These are phyloP conservation scores for Lophura nycthemera DNA, from an alignment of 2,113 vertebrate species.

Conservation along the genomic window DNA sequence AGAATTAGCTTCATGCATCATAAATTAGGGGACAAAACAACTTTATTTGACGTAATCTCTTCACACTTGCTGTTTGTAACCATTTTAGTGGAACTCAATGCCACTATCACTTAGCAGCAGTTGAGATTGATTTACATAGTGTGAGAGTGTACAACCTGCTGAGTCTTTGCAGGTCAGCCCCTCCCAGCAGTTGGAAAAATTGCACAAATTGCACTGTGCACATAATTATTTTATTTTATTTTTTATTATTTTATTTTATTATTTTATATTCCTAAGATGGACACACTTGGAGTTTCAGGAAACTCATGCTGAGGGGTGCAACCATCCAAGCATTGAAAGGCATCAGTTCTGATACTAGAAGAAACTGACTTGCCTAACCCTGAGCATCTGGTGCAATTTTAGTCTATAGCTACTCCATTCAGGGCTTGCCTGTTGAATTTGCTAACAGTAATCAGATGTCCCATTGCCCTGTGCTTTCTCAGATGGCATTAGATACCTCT, in stretches of 20 bases:
- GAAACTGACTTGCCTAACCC: not conserved
- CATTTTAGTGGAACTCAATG: not conserved
- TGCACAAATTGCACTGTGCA: not conserved
- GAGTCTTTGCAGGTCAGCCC: not conserved
- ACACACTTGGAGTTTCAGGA: not conserved
- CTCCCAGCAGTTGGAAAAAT: not conserved
- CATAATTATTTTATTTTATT: not conserved
- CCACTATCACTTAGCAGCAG: not conserved
- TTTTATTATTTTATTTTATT: not conserved
- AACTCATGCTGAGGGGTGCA: not conserved
- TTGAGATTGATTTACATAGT: not conserved
- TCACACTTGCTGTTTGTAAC: constrained; percentile 23
- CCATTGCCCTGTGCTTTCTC: not conserved
- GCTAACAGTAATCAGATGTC: not conserved
- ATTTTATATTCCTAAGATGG: not conserved
- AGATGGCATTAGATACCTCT: not conserved
- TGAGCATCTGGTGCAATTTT: not conserved
- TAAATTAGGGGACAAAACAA: constrained; percentile 44
- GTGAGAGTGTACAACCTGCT: not conserved
- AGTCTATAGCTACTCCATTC: not conserved
- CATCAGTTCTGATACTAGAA: not conserved
- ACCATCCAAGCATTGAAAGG: not conserved
- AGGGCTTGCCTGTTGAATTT: not conserved
- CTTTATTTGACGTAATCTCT: not conserved
- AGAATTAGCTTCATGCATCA: constrained; percentile 12